A percentile compares a stretch with the other conserved stretches of the same genome.
phyloP scores from a whole-genome alignment of 2,888 invertebrate species.

The Nephrotoma guestfalica region DNA sequence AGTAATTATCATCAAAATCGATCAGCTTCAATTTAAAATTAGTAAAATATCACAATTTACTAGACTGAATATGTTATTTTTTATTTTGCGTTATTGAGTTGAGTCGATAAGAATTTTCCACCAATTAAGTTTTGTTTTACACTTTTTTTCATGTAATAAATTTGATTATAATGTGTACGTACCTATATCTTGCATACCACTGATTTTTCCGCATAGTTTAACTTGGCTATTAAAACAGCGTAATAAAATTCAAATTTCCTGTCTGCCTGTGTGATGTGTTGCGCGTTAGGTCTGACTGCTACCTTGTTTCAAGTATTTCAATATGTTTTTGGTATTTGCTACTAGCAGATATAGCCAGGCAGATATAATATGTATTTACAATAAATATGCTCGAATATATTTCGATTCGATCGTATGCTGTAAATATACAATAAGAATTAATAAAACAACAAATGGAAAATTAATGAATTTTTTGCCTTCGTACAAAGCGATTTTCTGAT shows the following conservation, averaged over 20 bases:
- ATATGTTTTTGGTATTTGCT: neutral
- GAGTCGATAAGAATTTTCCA: neutral
- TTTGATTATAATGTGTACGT: neutral
- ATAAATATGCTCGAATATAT: neutral
- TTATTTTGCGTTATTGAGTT: neutral
- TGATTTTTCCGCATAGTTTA: neutral
- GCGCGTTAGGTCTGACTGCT: neutral
- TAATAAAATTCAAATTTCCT: neutral
- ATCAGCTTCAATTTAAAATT: neutral
- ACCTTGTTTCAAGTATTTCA: neutral
- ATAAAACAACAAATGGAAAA: neutral
- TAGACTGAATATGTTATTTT: neutral
- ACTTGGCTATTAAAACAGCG: neutral
- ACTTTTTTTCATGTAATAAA: neutral
- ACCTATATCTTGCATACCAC: neutral
- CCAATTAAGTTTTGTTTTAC: neutral
- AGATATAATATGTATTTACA: too few relatives aligned
- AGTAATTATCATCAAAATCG: neutral
- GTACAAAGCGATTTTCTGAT: neutral
- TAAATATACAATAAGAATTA: neutral
- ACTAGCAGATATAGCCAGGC: neutral
- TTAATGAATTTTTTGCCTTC: neutral
- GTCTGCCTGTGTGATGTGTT: neutral
- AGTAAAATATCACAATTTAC: neutral
- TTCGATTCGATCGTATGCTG: neutral